A percentile compares a stretch with the other conserved stretches of the same genome.
These are phyloP conservation scores for Peromyscus maniculatus DNA, from an alignment of 2,113 vertebrate species.

Conservation along the genomic window DNA sequence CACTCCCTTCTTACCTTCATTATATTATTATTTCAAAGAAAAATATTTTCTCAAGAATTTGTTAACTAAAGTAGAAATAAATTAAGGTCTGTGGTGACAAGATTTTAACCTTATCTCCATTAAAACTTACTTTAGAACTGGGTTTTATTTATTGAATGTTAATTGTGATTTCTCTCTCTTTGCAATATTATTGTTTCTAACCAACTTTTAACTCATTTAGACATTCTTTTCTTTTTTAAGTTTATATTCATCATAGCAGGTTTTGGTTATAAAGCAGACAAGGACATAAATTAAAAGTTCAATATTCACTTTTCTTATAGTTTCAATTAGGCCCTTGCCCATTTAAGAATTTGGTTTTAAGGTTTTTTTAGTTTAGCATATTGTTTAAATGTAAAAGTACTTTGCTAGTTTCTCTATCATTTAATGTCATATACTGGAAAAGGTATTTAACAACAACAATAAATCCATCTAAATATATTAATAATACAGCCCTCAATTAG, in stretches of 20 bases:
- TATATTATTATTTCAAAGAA: neutral
- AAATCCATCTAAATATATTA: neutral
- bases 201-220: conserved; percentile 62
- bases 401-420: neutral
- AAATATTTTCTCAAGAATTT: too few species aligned
- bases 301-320: neutral
- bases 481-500: neutral
- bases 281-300: neutral
- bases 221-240: neutral
- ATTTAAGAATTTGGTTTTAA: neutral
- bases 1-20: neutral
- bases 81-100: neutral
- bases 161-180: conserved; percentile 6
- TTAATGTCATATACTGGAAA: neutral
- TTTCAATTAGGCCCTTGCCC: neutral
- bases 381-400: neutral
- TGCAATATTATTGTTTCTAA: conserved; percentile 57
- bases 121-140: conserved; percentile 3
- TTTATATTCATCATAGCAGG: neutral
- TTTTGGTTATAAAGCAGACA: neutral
- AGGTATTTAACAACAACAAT: neutral
- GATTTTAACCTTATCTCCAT: conserved; percentile 63
- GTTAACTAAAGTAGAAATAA: too few species aligned
- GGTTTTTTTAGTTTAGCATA: neutral
- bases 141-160: too few species aligned